These are phyloP conservation scores for Crotophaga sulcirostris DNA, from an alignment of 2,113 vertebrate species.

Conservation along the genomic window DNA sequence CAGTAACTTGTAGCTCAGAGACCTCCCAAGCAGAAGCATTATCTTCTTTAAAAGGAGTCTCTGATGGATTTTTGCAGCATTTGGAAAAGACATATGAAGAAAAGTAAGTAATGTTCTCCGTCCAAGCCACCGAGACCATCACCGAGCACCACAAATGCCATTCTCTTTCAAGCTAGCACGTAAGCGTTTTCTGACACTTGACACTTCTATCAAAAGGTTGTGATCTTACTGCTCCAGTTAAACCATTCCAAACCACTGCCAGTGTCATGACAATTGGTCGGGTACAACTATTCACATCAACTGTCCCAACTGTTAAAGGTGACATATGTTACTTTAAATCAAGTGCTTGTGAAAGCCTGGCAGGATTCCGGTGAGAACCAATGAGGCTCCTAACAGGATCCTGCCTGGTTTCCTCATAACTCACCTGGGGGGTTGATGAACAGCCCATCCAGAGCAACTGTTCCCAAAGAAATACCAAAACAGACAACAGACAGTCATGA, in stretches of 20 bases:
- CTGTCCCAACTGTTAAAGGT: background rate
- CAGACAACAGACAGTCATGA: background rate
- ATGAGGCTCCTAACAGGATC: fast-evolving
- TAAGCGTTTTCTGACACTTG: background rate
- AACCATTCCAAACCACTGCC: background rate
- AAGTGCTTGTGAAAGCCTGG: background rate
- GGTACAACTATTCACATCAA: background rate
- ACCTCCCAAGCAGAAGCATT: slow-evolving; percentile 32
- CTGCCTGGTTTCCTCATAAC: background rate
- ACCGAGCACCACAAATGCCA: background rate
- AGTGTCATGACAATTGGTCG: background rate
- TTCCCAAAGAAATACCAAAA: background rate
- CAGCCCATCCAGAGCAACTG: background rate
- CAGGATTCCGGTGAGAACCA: background rate
- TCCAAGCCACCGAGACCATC: background rate
- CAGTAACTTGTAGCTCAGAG: background rate
- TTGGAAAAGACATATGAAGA: background rate
- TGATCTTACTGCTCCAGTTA: background rate
- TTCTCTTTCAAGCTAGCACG: background rate
- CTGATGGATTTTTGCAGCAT: background rate
- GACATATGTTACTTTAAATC: background rate
- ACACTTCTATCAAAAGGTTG: background rate
- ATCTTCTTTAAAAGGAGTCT: background rate
- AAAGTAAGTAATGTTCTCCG: background rate
- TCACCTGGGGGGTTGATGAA: background rate